Base-by-base conservation (phyloP, 2,888 invertebrate species). In the Erebia aethiops region DNA sequence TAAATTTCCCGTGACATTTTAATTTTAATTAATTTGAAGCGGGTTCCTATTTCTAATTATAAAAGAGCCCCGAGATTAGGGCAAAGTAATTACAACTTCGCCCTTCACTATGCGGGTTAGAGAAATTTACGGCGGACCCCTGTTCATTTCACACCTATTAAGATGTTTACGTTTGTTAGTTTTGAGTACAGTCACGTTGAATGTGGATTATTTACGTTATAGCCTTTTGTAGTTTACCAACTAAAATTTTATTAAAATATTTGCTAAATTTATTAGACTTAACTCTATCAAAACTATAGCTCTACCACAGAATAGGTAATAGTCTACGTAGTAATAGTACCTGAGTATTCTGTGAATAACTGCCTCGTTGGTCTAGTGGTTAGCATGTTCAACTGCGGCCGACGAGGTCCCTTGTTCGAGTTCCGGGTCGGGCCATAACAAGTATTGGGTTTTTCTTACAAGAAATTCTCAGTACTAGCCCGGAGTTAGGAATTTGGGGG, bases 141-240 rank as follows among this genome's bases (percentile, higher is more conserved):
- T 64, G 72, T 72, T 74, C 63, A 72, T 74, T 74, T 74, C 67
- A 78, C 74, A 68, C 77, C 77, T 76, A 82, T 87, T 86, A 86
- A 85, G 82, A 84, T 81, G 77, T 69, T 69, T 69, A 69, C 66
- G 46, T 66, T 66, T 46, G 66, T 56, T 56, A 54, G 56, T 9
- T 54, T 54, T 52, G 26, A 41, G 16, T 64, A 41, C 52, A 35
- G 16, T 52, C 52, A 35, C 35, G 35, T 64, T 64, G 35, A 64
- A 64, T 16, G 16, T n/a, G 52, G 16, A 16, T 16, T 16, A 16
- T 54, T 18, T 54, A 54, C 54, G 18, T 54, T 18, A 8, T 18
- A 18, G 54, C 54, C 54, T 54, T 54, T 16, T 18, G 54, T 18
- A 54, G 5, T 54, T 54, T 54, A 54, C 8, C 16, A 54, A 54